phyloP scores from a whole-genome alignment of 2,888 invertebrate genomes.

The Temnothorax rugatulus region DNA sequence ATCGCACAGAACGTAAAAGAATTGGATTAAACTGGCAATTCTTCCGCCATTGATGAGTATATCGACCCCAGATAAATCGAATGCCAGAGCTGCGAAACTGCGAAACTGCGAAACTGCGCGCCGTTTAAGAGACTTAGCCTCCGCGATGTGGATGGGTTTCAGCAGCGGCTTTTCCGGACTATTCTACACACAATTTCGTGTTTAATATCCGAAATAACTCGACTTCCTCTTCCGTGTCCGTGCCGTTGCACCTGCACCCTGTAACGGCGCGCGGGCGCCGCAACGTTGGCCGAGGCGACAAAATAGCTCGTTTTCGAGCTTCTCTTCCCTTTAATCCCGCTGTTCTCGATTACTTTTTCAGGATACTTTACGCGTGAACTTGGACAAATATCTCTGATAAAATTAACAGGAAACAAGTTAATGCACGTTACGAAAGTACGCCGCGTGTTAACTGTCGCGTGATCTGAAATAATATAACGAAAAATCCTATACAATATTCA shows the following conservation, averaged over 20 bases:
- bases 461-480: conserved; percentile 13
- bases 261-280: conserved; percentile 6
- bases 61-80: conserved; percentile 46
- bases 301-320: conserved; percentile 52
- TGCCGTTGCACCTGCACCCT: conserved; percentile 47
- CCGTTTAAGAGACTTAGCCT: conserved; percentile 53
- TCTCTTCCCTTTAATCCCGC: conserved; percentile 19
- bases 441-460: neutral
- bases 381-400: neutral
- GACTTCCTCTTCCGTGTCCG: conserved; percentile 74
- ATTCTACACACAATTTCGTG: conserved; percentile 81
- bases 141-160: conserved; percentile 44
- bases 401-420: neutral
- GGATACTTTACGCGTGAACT: neutral
- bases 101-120: conserved; percentile 26
- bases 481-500: conserved; percentile 3
- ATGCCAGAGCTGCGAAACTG: conserved; percentile 1
- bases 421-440: neutral
- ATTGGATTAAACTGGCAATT: conserved; percentile 45
- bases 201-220: conserved; percentile 82
- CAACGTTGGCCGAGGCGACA: conserved; percentile 44
- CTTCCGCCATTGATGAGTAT: conserved; percentile 42
- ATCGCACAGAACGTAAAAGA: conserved; percentile 23
- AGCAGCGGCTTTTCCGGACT: conserved; percentile 77
- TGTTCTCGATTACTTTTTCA: neutral